A percentile compares a stretch with the other conserved stretches of the same genome.
Evolutionary conservation across 2,888 invertebrate genomes (phyloP).

Genomic region (Anaspis maculata): DNA sequence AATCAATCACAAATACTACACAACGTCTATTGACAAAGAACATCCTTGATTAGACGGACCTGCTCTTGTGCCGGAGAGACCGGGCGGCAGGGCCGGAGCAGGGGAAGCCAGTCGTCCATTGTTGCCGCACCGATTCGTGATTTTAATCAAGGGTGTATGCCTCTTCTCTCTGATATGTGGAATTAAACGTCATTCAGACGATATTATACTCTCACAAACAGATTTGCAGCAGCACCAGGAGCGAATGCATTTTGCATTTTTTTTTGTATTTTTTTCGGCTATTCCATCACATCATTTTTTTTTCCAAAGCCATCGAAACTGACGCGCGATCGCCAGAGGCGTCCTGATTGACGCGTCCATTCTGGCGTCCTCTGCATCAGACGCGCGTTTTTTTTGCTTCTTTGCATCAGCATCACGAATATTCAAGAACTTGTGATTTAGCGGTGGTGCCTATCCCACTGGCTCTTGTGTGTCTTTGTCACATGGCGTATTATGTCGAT

Average conservation of each 20-base stretch:
- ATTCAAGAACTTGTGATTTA: conserved; percentile 30
- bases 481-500: conserved; percentile 10
- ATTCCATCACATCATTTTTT: conserved; percentile 11
- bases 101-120: conserved; percentile 33
- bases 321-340: too few species aligned
- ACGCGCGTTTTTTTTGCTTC: conserved; percentile 23
- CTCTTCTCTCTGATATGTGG: conserved; percentile 37
- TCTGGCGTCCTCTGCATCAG: conserved; percentile 12
- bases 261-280: conserved; percentile 12
- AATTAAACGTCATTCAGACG: conserved; percentile 39
- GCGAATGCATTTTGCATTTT: conserved; percentile 16
- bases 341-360: conserved; percentile 22
- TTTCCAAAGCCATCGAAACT: conserved; percentile 13
- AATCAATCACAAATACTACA: conserved; percentile 41
- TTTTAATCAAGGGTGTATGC: conserved; percentile 40
- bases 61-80: too few species aligned
- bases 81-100: conserved; percentile 28
- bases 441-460: conserved; percentile 25
- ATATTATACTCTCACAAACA: conserved; percentile 36
- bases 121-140: conserved; percentile 35
- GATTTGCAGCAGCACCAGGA: conserved; percentile 27
- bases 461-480: conserved; percentile 19
- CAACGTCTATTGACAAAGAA: conserved; percentile 38
- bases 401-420: too few species aligned
- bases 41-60: conserved; percentile 39